Evolutionary conservation across 1,140 invertebrate genomes (phyloP), one percentile per base, ranked within the genome.

Genomic region (Holotrichia oblita): DNA sequence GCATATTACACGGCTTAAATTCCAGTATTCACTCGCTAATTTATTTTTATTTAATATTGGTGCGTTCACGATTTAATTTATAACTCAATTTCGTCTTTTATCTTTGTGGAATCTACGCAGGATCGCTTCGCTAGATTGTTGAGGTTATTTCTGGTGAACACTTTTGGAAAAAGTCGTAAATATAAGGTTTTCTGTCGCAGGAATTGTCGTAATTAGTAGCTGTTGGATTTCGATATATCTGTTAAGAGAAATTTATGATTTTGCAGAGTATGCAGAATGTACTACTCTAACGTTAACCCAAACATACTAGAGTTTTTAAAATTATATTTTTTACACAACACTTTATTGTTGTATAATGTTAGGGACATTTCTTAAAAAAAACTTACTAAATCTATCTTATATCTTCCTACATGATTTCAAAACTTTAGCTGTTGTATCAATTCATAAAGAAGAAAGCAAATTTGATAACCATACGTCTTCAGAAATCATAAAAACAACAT

Each of bases 41-140:
- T 74, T 74, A 74, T 74, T 74, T 74, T 74, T 74, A 74, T 42
- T 74, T 74, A 74, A 74, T 74, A 74, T 74, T 74, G 22, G 73
- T 74, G 22, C 4, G 4, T 44, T 74, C 40, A 40, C 40, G 40
- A 74, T 74, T 74, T 74, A 74, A 74, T 74, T 74, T 74, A 74
- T 74, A 74, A 74, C 73, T 74, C 73, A 74, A 74, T 74, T 74
- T 74, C 17, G 73, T 17, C 20, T 40, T 42, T 44, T 74, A 74
- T 74, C 73, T 27, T 34, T 10, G 7, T 10, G 34, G 4, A n/a
- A 74, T 74, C 73, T 41, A 22, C 14, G 12, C 20, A 8, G 17
- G 9, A 34, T 10, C 14, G n/a, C 40, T 34, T n/a, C 73, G 1
- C 8, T 69, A n/a, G 27, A 34, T 34, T 34, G 27, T 22, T 69